Conservation (phyloP, 2,113 vertebrate species). For the Tachuris rubrigastra region DNA sequence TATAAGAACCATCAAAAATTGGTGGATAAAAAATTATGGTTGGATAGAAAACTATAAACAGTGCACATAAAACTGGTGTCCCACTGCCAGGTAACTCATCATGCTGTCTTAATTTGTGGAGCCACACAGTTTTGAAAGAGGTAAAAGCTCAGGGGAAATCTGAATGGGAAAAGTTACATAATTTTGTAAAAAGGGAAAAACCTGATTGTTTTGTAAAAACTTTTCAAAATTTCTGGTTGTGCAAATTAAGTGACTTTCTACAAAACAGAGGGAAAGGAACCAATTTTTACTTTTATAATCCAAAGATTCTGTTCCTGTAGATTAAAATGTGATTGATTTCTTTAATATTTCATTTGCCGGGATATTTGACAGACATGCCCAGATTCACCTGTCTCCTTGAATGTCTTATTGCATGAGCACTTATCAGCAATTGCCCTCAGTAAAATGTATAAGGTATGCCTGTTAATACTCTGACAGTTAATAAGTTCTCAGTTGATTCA, state of each 20-base stretch:
- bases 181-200: background rate
- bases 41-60: background rate
- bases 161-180: background rate
- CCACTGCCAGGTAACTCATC: background rate
- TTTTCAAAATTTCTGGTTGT: background rate
- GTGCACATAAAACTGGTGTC: background rate
- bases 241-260: slow-evolving; percentile 7
- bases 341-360: slow-evolving; percentile 39
- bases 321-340: slow-evolving; percentile 42
- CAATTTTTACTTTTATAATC: background rate
- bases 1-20: background rate
- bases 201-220: background rate
- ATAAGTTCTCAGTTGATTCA: slow-evolving; percentile 45
- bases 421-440: slow-evolving; percentile 54
- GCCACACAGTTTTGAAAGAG: background rate
- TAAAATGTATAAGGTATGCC: slow-evolving; percentile 39
- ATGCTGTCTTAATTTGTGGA: background rate
- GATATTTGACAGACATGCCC: slow-evolving; percentile 29
- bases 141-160: background rate
- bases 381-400: slow-evolving; percentile 35
- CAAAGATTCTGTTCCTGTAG: background rate
- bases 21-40: background rate
- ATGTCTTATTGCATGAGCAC: slow-evolving; percentile 18
- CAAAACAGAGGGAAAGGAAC: background rate
- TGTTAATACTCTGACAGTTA: slow-evolving; percentile 56